A percentile compares a stretch with the other conserved stretches of the same genome.
These are phyloP conservation scores for Myrmecobius fasciatus DNA, from an alignment of 2,113 vertebrate species.

Conservation along the genomic window DNA sequence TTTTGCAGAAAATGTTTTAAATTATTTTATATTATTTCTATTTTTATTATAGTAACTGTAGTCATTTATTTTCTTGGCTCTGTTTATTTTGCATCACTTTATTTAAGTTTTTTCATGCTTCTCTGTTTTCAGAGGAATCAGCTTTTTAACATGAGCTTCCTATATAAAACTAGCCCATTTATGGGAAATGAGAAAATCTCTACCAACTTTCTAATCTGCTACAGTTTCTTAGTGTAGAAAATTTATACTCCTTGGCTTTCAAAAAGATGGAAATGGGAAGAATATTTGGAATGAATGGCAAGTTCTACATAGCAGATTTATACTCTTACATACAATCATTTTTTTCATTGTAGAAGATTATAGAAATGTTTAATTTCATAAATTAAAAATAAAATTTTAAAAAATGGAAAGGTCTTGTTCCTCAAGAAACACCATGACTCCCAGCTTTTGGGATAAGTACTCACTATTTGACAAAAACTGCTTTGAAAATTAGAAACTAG, in stretches of 20 bases:
- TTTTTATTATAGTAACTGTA: not conserved
- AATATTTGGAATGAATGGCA: not conserved
- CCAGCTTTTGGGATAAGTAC: no score
- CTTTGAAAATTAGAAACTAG: no score
- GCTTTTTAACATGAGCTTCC: not conserved
- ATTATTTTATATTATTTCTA: not conserved
- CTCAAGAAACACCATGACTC: no score
- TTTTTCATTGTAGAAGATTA: not conserved
- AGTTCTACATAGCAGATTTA: not conserved
- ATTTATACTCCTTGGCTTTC: not conserved
- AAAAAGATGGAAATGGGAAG: not conserved
- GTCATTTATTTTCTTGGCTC: not conserved
- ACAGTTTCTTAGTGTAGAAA: not conserved
- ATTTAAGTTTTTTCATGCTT: not conserved
- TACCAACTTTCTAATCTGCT: not conserved
- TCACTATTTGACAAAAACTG: no score
- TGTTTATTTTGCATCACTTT: not conserved
- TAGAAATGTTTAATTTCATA: not conserved
- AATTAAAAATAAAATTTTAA: not conserved
- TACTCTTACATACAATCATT: no score
- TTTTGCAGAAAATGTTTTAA: not conserved
- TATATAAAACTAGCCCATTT: not conserved
- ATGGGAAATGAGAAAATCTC: not conserved
- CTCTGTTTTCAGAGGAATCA: not conserved
- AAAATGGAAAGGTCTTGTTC: not conserved